phyloP scores from a whole-genome alignment of 2,888 invertebrate genomes.

The Alitta virens region DNA sequence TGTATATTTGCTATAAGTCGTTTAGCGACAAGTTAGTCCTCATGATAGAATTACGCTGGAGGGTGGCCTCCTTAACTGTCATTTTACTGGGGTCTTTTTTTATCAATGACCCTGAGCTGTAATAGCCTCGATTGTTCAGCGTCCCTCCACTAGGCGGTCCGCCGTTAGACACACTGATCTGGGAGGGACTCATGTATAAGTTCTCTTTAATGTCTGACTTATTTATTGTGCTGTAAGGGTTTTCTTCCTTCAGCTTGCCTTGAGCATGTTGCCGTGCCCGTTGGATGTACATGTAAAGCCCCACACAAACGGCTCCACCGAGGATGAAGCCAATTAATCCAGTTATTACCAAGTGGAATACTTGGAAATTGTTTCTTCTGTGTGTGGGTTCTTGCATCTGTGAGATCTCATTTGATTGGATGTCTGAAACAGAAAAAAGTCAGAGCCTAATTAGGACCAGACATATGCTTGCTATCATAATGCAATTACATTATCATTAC shows the following conservation, averaged over 20 bases:
- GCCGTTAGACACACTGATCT: slow-evolving; percentile 22
- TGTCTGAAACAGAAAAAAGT: slow-evolving; percentile 15
- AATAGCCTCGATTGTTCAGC: slow-evolving; percentile 16
- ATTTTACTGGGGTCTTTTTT: slow-evolving; percentile 25
- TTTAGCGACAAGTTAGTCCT: slow-evolving; percentile 21
- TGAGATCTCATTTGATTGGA: background rate
- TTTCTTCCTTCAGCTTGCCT: slow-evolving; percentile 11
- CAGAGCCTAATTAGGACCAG: too few relatives aligned
- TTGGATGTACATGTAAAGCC: slow-evolving; percentile 33
- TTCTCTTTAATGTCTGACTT: slow-evolving; percentile 13
- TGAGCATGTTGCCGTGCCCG: slow-evolving; percentile 5
- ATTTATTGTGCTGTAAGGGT: slow-evolving; percentile 5
- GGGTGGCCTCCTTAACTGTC: slow-evolving; percentile 32
- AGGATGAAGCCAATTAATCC: slow-evolving; percentile 34
- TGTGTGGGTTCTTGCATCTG: slow-evolving; percentile 4
- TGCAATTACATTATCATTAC: too few relatives aligned
- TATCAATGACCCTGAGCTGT: slow-evolving; percentile 24
- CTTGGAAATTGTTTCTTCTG: slow-evolving; percentile 5
- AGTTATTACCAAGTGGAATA: slow-evolving; percentile 33
- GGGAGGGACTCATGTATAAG: slow-evolving; percentile 18
- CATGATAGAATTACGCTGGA: slow-evolving; percentile 28
- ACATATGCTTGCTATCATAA: too few relatives aligned
- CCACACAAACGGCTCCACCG: slow-evolving; percentile 33
- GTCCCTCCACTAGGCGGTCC: slow-evolving; percentile 2
- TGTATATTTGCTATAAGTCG: slow-evolving; percentile 13